Conservation (phyloP, 1,140 invertebrate species). For the Eriocheir sinensis region DNA sequence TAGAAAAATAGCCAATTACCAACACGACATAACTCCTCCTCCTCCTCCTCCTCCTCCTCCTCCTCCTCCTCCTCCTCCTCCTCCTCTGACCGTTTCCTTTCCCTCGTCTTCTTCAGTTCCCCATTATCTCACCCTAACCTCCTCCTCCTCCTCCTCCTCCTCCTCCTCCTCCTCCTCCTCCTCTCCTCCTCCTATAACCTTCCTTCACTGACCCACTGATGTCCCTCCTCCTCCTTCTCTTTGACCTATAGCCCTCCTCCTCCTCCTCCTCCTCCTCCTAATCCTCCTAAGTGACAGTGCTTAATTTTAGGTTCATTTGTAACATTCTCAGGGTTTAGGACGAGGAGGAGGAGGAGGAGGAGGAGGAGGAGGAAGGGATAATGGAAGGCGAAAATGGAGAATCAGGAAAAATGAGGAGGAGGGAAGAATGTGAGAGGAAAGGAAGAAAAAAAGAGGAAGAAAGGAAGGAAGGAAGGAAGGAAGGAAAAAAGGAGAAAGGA, state of each 20-base stretch:
- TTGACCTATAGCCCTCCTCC: background rate
- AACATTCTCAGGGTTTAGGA: too few relatives aligned
- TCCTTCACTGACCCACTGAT: background rate
- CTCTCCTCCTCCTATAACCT: background rate
- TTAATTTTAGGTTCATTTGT: too few relatives aligned
- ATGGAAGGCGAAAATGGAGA: background rate
- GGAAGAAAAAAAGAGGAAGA: background rate
- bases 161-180: background rate
- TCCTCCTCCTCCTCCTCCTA: background rate
- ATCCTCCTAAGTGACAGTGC: background rate
- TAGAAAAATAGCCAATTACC: background rate
- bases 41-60: background rate
- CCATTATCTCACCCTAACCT: background rate
- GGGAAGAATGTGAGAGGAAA: background rate
- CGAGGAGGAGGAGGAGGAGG: background rate
- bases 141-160: background rate
- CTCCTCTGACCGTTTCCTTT: background rate
- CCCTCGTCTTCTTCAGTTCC: background rate
- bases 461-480: background rate
- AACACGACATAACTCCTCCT: background rate
- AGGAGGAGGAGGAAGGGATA: slow-evolving; percentile 4
- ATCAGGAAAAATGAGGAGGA: background rate
- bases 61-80: background rate
- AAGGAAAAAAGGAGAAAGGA: background rate
- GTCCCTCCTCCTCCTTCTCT: background rate